These are phyloP conservation scores for Hetaerina americana DNA, from an alignment of 1,140 invertebrate genomes.

Conservation along the genomic window DNA sequence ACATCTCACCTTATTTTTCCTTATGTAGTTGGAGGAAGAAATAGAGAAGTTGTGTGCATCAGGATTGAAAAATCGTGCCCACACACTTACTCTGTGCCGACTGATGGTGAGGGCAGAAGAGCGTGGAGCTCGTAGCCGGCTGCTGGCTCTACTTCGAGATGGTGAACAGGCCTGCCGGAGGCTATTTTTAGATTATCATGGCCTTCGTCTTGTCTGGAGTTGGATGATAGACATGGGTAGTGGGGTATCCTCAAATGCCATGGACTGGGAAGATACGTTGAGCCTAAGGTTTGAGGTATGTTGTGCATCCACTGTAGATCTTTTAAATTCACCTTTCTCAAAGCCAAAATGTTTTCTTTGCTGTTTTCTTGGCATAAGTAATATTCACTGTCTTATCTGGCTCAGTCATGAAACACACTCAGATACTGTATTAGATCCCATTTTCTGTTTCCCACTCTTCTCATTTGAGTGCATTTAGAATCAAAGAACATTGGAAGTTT, in stretches of 20 bases:
- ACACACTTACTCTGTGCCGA: constrained; percentile 75
- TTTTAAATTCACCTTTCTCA: no score
- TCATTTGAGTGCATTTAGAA: no score
- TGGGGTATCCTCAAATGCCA: neutral
- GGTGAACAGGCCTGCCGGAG: constrained; percentile 68
- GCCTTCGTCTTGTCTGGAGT: constrained; percentile 73
- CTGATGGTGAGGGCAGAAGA: constrained; percentile 86
- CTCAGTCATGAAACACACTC: no score
- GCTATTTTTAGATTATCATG: constrained; percentile 90
- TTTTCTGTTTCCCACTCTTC: no score
- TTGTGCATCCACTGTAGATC: no score
- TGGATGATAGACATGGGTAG: constrained; percentile 65
- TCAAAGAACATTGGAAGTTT: no score
- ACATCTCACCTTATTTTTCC: constrained; percentile 8
- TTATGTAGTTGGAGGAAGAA: constrained; percentile 65
- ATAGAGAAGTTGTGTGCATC: constrained; percentile 53
- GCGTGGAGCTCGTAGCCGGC: constrained; percentile 49
- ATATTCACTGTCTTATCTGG: no score
- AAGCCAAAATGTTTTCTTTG: no score
- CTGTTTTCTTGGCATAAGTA: no score
- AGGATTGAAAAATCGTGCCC: constrained; percentile 74
- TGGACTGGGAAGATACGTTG: constrained; percentile 6
- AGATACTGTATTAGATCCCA: no score
- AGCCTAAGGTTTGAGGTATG: constrained; percentile 8
- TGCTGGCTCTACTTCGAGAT: constrained; percentile 50